A percentile compares a stretch with the other conserved stretches of the same genome.
These are phyloP conservation scores for Boleophthalmus pectinirostris DNA, from an alignment of 2,113 vertebrate species.

Conservation along the genomic window DNA sequence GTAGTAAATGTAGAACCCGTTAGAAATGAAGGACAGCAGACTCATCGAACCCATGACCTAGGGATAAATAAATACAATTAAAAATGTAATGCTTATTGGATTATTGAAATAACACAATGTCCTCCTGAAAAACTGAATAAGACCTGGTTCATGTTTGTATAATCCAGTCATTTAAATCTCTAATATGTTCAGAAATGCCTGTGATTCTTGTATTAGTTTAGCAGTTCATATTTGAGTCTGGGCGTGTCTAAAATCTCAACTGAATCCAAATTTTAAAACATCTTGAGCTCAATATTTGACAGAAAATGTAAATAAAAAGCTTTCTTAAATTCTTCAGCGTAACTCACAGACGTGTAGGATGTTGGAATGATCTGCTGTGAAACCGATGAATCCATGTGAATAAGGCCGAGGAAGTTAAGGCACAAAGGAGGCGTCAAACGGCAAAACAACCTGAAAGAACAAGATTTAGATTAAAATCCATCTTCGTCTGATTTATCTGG, in stretches of 20 bases:
- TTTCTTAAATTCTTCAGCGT: no score
- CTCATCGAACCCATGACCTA: conserved; percentile 96
- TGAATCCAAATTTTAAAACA: no score
- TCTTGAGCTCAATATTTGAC: no score
- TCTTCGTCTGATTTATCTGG: no score
- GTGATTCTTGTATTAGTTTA: no score
- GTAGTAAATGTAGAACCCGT: conserved; percentile 97
- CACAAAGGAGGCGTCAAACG: conserved; percentile 93
- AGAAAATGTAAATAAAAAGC: no score
- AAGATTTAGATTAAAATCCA: no score
- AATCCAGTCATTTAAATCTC: background rate
- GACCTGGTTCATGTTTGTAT: background rate
- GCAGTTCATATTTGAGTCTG: no score
- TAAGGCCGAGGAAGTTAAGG: conserved; percentile 94
- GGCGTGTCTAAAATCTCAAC: no score
- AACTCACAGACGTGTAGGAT: conserved; percentile 91
- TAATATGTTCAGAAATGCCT: no score
- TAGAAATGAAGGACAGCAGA: conserved; percentile 90
- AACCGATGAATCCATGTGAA: conserved; percentile 93
- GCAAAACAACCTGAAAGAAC: conserved; percentile 87
- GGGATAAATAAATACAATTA: background rate
- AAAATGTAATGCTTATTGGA: no score
- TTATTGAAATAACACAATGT: background rate
- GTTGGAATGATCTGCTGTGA: conserved; percentile 87
- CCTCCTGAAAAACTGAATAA: background rate